Base-by-base conservation (phyloP, 2,113 vertebrate genomes). In the Grus americana region DNA sequence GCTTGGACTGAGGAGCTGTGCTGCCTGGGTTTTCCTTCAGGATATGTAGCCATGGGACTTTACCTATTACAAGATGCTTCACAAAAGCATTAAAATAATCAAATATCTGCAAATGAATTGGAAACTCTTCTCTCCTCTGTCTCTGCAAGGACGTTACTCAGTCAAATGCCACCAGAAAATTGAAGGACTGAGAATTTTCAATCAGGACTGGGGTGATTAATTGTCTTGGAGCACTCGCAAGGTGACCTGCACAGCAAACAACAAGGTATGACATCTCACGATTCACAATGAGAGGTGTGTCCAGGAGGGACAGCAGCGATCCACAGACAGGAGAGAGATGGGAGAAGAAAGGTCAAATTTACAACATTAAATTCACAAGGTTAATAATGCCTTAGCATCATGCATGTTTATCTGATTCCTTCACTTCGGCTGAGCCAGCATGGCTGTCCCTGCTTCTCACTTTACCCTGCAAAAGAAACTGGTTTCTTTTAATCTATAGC, bases 161-260 rank as follows among this genome's bases (percentile, higher is more conserved):
- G 66, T 72, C 0, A 1, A 90, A 93, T 47, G 32, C 57, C 90
- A 62, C 12, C 34, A 70, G 67, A 70, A 95, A 46, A 93, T 9
- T 42, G 86, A 95, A 95, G 38, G 74, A 73, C 46, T 73, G 70
- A 94, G 81, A 79, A 66, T 87, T 90, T 93, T 86, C 90, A 61
- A 3, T 93, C 94, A 83, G 70, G 71, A 54, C 20, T 55, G 63
- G 62, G 36, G 55, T 79, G 80, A 97, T 95, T 93, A 91, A 91
- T 79, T 75, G 61, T 91, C 84, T 89, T 0, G 0, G 55, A 91
- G 89, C 26, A 20, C 40, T 73, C 82, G 62, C 10, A 5, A 88
- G 82, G 49, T 79, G 87, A 79, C 58, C 20, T 30, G 49, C 74
- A 58, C n/a, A 63, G 58, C 1, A 10, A 94, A 65, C 32, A 88